Evolutionary conservation across 2,797 vertebrate species (phyloP).

Genomic region (Rhabdomys pumilio): DNA sequence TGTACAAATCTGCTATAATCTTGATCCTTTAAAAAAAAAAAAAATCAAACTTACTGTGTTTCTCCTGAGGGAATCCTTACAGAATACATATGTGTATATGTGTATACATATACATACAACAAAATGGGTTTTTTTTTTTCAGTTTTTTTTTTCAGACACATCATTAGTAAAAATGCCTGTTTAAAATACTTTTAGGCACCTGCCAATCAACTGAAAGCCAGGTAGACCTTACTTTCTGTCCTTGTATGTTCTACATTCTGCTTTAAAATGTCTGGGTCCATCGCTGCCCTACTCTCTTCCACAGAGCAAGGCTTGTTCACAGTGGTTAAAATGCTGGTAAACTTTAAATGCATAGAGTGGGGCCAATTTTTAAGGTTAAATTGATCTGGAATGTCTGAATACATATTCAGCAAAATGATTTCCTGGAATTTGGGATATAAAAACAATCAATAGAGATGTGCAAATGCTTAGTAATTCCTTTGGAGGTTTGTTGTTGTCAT

Average conservation of each 20-base stretch:
- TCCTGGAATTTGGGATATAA: slow-evolving; percentile 72
- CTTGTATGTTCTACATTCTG: neutral
- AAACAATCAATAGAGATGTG: slow-evolving; percentile 72
- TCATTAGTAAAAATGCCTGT: neutral
- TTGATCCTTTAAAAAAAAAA: slow-evolving; percentile 61
- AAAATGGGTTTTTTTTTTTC: neutral
- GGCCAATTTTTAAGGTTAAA: slow-evolving; percentile 64
- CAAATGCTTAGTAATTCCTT: slow-evolving; percentile 64
- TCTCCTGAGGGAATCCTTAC: slow-evolving; percentile 25
- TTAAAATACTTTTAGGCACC: slow-evolving; percentile 5
- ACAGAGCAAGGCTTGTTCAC: slow-evolving; percentile 9
- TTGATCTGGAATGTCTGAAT: slow-evolving; percentile 56
- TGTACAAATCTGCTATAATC: slow-evolving; percentile 17
- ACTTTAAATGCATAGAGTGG: slow-evolving; percentile 21
- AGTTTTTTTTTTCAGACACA: slow-evolving; percentile 68
- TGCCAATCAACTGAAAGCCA: slow-evolving; percentile 51
- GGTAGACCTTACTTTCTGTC: neutral
- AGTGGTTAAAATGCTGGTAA: slow-evolving; percentile 24
- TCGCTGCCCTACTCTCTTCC: neutral
- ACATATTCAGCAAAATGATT: slow-evolving; percentile 74
- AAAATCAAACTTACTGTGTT: neutral
- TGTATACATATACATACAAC: neutral
- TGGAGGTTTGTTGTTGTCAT: neutral
- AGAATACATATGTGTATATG: neutral
- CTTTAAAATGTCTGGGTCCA: neutral